Conservation (phyloP, 2,888 invertebrate genomes). For the Tromatobia lineatoria region DNA sequence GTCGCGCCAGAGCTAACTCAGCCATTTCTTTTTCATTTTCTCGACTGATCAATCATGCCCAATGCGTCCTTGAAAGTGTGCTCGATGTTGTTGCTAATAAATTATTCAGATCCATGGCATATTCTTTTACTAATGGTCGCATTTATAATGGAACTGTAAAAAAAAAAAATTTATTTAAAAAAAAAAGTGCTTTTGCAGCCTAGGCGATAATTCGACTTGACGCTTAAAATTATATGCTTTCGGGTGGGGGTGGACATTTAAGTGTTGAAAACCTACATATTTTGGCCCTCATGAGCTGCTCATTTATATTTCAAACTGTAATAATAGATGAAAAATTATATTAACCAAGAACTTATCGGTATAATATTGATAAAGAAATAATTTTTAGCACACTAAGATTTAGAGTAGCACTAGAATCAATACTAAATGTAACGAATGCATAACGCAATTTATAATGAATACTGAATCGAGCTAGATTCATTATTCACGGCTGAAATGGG, state of each 20-base stretch:
- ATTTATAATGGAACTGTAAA: neutral
- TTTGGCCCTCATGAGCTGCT: neutral
- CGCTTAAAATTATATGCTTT: neutral
- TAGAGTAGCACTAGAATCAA: no score
- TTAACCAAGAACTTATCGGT: no score
- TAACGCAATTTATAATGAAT: no score
- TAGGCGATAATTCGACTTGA: neutral
- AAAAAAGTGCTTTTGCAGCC: neutral
- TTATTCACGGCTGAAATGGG: no score
- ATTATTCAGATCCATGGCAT: neutral
- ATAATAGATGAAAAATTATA: no score
- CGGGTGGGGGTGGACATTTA: neutral
- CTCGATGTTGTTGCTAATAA: constrained; percentile 1
- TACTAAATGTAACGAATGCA: no score
- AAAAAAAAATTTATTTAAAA: neutral
- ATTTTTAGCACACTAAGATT: no score
- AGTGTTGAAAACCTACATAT: neutral
- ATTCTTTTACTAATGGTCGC: neutral
- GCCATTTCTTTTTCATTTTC: neutral
- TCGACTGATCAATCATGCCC: neutral
- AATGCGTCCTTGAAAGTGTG: neutral
- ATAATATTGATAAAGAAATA: no score
- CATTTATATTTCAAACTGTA: neutral
- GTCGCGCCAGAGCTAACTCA: neutral
- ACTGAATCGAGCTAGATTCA: no score